Evolutionary conservation across 2,113 vertebrate species (phyloP).

Genomic region (Setophaga petechia): DNA sequence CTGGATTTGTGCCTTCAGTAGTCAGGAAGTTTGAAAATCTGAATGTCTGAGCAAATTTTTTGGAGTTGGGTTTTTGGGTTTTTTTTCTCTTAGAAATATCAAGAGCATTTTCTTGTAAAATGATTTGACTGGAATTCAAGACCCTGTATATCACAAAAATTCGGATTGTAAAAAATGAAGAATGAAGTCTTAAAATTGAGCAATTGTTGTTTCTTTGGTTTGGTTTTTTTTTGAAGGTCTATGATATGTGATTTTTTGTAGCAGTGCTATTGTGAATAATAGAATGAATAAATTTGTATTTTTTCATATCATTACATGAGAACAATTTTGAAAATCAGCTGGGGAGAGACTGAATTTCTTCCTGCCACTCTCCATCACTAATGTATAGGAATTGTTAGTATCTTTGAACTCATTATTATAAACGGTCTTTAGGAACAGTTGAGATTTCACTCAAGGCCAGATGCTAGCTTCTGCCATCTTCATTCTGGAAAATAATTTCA

Average conservation of each 20-base stretch:
- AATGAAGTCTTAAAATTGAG: background rate
- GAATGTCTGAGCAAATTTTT: background rate
- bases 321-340: background rate
- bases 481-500: background rate
- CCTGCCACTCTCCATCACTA: background rate
- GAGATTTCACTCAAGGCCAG: background rate
- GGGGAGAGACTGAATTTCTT: background rate
- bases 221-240: background rate
- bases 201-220: background rate
- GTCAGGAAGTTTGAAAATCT: background rate
- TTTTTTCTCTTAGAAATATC: background rate
- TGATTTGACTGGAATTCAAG: background rate
- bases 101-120: background rate
- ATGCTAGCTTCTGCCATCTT: background rate
- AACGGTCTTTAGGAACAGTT: background rate
- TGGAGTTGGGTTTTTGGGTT: rapidly evolving
- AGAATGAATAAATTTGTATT: background rate
- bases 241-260: background rate
- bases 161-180: background rate
- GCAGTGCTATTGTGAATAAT: background rate
- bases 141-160: background rate
- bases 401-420: background rate
- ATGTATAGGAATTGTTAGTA: background rate
- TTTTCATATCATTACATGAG: background rate
- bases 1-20: background rate